Evolutionary conservation across 2,888 invertebrate species (phyloP), one percentile per base, ranked within the genome.

Genomic region (Octonoba sinensis): DNA sequence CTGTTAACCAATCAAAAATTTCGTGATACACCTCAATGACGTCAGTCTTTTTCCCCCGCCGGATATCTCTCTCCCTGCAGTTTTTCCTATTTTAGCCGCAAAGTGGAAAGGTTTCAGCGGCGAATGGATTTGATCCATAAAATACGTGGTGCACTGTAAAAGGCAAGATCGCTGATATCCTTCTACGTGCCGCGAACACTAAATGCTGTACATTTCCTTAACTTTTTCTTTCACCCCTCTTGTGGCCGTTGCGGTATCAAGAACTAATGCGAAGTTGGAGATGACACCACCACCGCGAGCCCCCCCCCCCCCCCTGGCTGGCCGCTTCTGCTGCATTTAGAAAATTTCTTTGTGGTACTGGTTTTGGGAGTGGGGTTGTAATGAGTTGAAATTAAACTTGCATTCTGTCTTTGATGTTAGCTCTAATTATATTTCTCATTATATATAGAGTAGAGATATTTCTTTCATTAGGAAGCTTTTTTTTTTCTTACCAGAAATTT

Each of bases 121-220:
- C 47, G 62, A 69, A 62, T 67, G 64, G 62, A 77, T 77, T 70
- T 77, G 70, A 77, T 77, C 70, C 70, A 56, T 77, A 69, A 77
- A 77, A 76, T 76, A 69, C 70, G 70, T 36, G 49, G 66, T 3
- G 36, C 36, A 36, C 8, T 6, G 73, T n/a, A 12, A 22, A 47
- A 54, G 51, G 60, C 27, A 60, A 59, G 75, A 75, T 75, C 75
- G 67, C 75, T 75, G 75, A 75, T 75, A 77, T 62, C 57, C 64
- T 47, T 24, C 47, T 44, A 77, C 77, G 77, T 77, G 77, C 70
- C 70, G 11, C 18, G 77, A 77, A 70, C 70, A 46, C 70, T 77
- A 70, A 77, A 64, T 70, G 70, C 71, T 44, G 72, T 72, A 78
- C 54, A 72, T 78, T 78, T 72, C 72, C 78, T 66, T 78, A 72